Evolutionary conservation across 2,113 vertebrate genomes (phyloP), one percentile per base, ranked within the genome.

Genomic region (Notarius quadriscutis): DNA sequence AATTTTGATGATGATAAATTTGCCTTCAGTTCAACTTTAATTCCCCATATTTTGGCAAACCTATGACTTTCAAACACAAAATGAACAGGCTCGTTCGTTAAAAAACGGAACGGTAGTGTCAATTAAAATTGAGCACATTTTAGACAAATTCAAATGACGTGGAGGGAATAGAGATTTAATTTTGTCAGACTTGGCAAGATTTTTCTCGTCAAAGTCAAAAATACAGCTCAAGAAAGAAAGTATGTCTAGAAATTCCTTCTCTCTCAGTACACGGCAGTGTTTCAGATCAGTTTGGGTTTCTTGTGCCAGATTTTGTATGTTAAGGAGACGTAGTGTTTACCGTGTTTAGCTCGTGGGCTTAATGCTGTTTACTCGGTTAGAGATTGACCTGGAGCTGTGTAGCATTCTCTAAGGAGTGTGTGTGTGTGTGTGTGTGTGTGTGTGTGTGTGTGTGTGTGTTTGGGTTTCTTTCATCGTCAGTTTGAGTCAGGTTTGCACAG

Each of bases 381-480:
- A 80, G 27, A 79, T 34, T 86, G 63, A 17, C 78, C 53, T 12
- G 5, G 72, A 69, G 20, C 60, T 69, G 67, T 80, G 27, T 14
- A 69, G 50, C 48, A 50, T 25, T 79, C 20, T 18, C 11, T 69
- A 20, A 53, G 12, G n/a, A 4, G 17, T 25, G 22, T 69, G 27
- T 60, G 41, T 58, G 83, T 74, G 55, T 75, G 71, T 75, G 72
- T 53, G 34, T 60, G 72, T 62, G 83, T 74, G 55, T 75, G 17
- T 25, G 22, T 69, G 27, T 60, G 41, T 58, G 83, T 74, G 55
- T 75, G 71, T 75, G 72, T 53, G 34, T 60, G 72, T 62, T 5
- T 51, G 58, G 0, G 57, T 51, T 25, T 48, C 22, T 58, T 58
- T 84, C 30, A 30, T 77, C 14, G 18, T 50, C 9, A 14, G 41